Conservation (phyloP, 2,113 vertebrate species). For the Thinocorus orbignyianus region DNA sequence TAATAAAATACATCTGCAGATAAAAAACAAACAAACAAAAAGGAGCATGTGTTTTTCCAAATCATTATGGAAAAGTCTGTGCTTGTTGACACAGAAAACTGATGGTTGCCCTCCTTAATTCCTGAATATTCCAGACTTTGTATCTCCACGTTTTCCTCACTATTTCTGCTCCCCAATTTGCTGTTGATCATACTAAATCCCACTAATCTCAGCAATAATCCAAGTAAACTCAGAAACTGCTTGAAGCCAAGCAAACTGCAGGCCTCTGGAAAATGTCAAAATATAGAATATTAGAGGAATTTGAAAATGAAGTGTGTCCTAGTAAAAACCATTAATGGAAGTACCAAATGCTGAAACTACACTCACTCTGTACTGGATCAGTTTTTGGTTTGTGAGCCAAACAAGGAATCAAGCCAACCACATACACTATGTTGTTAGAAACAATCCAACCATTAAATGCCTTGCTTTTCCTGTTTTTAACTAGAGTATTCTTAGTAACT, state of each 20-base stretch:
- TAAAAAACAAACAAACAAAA: background rate
- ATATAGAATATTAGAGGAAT: background rate
- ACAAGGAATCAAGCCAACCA: background rate
- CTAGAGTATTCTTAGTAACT: background rate
- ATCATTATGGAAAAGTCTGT: background rate
- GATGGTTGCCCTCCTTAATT: background rate
- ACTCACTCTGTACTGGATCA: background rate
- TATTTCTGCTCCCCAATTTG: background rate
- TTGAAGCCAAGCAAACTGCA: constrained; percentile 3
- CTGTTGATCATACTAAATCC: background rate
- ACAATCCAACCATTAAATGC: background rate
- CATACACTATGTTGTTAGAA: background rate
- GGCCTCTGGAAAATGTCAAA: background rate
- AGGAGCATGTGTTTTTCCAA: background rate
- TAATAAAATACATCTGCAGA: background rate
- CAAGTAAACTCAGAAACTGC: background rate
- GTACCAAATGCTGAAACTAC: background rate
- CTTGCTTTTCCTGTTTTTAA: background rate
- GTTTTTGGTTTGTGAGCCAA: background rate
- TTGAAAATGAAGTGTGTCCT: background rate
- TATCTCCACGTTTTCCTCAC: background rate
- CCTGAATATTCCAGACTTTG: background rate
- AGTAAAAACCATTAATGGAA: background rate
- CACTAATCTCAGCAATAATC: background rate
- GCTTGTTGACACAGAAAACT: background rate